phyloP scores from a whole-genome alignment of 1,140 invertebrate species.

The Agrypnia vestita region DNA sequence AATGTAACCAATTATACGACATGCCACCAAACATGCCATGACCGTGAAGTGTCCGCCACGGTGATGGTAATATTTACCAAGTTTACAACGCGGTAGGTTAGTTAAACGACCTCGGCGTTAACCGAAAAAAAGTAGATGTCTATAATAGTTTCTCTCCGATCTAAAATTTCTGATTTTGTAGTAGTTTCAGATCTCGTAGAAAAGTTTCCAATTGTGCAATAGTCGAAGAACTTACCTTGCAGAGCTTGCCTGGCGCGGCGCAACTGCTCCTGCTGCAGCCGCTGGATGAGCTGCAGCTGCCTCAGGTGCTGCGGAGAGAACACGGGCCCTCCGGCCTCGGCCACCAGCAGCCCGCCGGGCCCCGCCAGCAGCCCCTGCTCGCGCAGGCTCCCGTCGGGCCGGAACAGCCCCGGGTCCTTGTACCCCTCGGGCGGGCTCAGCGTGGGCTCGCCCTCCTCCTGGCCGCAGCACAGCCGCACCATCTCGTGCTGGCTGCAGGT shows the following conservation, averaged over 20 bases:
- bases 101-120: too few relatives aligned
- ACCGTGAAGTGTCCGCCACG: too few relatives aligned
- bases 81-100: too few relatives aligned
- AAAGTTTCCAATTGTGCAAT: neutral
- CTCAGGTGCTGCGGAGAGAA: conserved; percentile 77
- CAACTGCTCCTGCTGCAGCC: conserved; percentile 77
- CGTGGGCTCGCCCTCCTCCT: conserved; percentile 77
- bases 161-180: too few relatives aligned
- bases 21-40: too few relatives aligned
- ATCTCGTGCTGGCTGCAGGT: conserved; percentile 83
- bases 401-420: conserved; percentile 78
- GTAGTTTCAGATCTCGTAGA: too few relatives aligned
- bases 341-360: conserved; percentile 73
- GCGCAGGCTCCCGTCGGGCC: conserved; percentile 69
- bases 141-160: too few relatives aligned
- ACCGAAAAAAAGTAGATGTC: too few relatives aligned
- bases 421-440: conserved; percentile 90
- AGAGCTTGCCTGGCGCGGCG: conserved; percentile 69
- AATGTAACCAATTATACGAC: too few relatives aligned
- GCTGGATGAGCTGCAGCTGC: conserved; percentile 72
- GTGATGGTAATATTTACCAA: too few relatives aligned
- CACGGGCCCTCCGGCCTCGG: conserved; percentile 74
- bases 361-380: conserved; percentile 69
- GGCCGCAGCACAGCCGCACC: conserved; percentile 76
- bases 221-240: neutral